Evolutionary conservation across 2,797 vertebrate species (phyloP).

Genomic region (Molossus alvarezi): DNA sequence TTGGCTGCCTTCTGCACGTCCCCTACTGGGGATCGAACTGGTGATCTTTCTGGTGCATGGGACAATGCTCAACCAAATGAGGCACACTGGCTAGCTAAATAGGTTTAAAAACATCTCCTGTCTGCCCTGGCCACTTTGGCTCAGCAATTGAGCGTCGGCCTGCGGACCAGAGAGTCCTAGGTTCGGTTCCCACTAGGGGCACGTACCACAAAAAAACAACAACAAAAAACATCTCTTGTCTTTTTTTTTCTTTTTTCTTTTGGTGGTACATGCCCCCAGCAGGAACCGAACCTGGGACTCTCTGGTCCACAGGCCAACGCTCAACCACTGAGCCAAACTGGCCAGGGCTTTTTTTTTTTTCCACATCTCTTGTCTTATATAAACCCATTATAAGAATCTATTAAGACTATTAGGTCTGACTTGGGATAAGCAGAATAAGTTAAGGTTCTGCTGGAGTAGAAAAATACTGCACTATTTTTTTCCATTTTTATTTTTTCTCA

Average conservation of each 20-base stretch:
- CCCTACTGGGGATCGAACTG: background rate
- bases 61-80: background rate
- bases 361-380: background rate
- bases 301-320: no score
- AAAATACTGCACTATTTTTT: conserved; percentile 23
- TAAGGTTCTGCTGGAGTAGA: background rate
- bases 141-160: no score
- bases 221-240: no score
- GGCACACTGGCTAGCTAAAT: background rate
- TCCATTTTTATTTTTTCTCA: background rate
- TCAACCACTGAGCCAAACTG: no score
- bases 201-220: no score
- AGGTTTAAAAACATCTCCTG: conserved; percentile 57
- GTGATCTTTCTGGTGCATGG: background rate
- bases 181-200: no score
- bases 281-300: no score
- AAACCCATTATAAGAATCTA: background rate
- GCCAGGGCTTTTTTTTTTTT: no score
- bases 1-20: background rate
- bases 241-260: no score
- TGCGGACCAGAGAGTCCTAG: no score
- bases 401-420: conserved; percentile 50
- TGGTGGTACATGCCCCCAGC: no score
- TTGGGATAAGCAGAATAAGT: conserved; percentile 56
- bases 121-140: no score